These are phyloP conservation scores for Dryobota labecula DNA, from an alignment of 2,888 invertebrate species.

Conservation along the genomic window DNA sequence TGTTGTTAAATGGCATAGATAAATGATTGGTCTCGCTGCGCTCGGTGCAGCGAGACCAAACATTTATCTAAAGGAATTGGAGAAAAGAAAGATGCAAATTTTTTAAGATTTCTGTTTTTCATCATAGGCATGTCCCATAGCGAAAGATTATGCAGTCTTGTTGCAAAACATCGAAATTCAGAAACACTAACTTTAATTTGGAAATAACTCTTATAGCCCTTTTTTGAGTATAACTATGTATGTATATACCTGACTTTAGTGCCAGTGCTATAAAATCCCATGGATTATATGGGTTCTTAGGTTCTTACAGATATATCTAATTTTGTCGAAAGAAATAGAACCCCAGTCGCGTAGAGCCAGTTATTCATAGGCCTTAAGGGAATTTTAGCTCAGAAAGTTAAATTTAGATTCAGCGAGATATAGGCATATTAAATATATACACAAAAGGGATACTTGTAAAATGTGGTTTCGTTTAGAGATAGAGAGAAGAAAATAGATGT, in stretches of 20 bases:
- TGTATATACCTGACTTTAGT: no score
- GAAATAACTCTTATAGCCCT: background rate
- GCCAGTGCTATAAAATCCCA: background rate
- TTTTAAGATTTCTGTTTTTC: background rate
- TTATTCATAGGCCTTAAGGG: constrained; percentile 57
- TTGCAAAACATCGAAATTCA: background rate
- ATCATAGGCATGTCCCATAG: background rate
- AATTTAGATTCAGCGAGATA: constrained; percentile 50
- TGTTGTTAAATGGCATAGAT: background rate
- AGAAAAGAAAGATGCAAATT: background rate
- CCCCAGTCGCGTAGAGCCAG: constrained; percentile 37
- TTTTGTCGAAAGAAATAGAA: constrained; percentile 30
- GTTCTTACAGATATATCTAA: background rate
- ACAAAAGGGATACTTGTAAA: constrained; percentile 10
- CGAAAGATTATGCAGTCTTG: background rate
- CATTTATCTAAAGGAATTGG: no score
- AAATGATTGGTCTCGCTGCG: no score
- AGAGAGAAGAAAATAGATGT: constrained; percentile 37
- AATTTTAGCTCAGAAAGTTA: constrained; percentile 55
- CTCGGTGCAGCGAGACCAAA: no score
- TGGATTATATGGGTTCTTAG: constrained; percentile 11
- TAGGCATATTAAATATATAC: constrained; percentile 30
- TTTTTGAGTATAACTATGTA: no score
- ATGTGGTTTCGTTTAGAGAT: constrained; percentile 2
- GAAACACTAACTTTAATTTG: background rate